Conservation (phyloP, 1,140 invertebrate species). For the Drosophila obscura region DNA sequence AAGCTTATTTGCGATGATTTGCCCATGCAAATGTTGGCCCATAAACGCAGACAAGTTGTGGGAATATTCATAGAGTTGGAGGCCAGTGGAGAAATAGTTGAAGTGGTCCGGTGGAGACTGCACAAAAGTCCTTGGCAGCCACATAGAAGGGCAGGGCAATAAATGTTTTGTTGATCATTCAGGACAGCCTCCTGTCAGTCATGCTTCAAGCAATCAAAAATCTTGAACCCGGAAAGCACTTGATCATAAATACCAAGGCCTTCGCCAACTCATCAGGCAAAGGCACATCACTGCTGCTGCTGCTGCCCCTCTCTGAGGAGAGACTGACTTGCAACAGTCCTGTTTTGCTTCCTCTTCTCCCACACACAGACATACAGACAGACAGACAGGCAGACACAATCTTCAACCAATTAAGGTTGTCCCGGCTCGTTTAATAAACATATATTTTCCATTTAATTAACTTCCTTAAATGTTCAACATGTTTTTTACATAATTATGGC, state of each 20-base stretch:
- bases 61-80: conserved; percentile 16
- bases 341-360: conserved; percentile 36
- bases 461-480: conserved; percentile 77
- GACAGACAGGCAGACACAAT: not conserved
- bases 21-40: conserved; percentile 25
- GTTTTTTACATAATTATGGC: conserved; percentile 78
- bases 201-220: conserved; percentile 37
- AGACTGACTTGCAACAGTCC: conserved; percentile 16
- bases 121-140: not conserved
- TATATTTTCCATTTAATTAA: conserved; percentile 82
- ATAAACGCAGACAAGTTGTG: conserved; percentile 24
- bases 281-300: conserved; percentile 19
- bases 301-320: not conserved
- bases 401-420: conserved; percentile 65
- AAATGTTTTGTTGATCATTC: conserved; percentile 17
- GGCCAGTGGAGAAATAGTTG: not conserved
- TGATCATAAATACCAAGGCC: conserved; percentile 33
- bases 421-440: conserved; percentile 71
- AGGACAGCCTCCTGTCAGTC: conserved; percentile 25
- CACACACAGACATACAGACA: conserved; percentile 24
- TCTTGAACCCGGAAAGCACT: conserved; percentile 40
- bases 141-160: conserved; percentile 1
- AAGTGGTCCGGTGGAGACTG: not conserved
- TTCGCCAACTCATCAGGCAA: conserved; percentile 42
- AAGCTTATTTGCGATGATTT: conserved; percentile 35